Evolutionary conservation across 2,888 invertebrate species (phyloP), one percentile per base, ranked within the genome.

Genomic region (Reticulitermes lucifugus): DNA sequence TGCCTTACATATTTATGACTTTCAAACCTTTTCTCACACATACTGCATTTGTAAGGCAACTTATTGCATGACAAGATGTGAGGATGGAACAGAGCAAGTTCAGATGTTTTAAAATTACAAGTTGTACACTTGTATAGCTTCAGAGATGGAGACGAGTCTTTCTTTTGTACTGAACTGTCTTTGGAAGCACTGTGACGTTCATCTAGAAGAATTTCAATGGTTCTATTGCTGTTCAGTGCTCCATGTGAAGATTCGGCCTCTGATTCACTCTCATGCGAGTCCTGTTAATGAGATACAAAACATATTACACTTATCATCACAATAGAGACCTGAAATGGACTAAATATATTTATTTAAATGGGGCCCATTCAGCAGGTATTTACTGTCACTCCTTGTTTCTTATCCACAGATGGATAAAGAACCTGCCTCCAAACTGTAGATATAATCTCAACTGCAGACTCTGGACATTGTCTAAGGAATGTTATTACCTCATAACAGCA

Each of bases 21-120:
- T 25, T 77, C 82, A 82, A 87, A 88, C 22, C 77, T 75, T 79
- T 70, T 71, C n/a, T 85, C 80, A 84, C 87, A 87, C 29, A 86
- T 84, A 7, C 83, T 79, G 70, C 87, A 91, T 90, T 88, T 70
- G 70, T 43, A 70, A 43, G 90, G 91, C n/a, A 79, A 3, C 25
- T 55, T 59, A 86, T 90, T 91, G 88, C 91, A 91, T 65, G 90
- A 90, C 86, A 91, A 90, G 84, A 90, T 91, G 85, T 91, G 91
- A 25, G 91, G 90, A 85, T 91, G 91, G 77, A 91, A 91, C 29
- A 90, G 88, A 85, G 90, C 90, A 88, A 91, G 89, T 87, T 91
- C 91, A 3, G 90, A 90, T 79, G 91, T 91, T 88, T 91, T 91
- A 85, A 91, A 91, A 79, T 91, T 91, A 87, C 91, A 91, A 21